phyloP scores from a whole-genome alignment of 2,113 vertebrate species.

The Ia io region DNA sequence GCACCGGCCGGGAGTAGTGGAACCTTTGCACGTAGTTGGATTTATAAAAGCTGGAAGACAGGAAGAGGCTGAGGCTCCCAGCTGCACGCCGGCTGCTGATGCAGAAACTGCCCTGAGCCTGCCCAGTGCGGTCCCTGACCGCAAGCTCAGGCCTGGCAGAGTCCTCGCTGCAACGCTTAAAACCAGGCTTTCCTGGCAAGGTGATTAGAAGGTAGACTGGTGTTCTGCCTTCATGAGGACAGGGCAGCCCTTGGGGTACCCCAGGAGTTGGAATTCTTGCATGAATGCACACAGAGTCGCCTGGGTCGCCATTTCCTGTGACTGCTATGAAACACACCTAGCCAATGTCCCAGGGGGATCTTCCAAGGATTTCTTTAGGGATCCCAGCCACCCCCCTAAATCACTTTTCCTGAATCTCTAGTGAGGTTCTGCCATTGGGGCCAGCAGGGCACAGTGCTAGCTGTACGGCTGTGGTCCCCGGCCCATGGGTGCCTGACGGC shows the following conservation, averaged over 20 bases:
- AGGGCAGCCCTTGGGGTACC: accelerated
- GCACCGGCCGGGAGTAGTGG: conserved; percentile 95
- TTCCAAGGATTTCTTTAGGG: background rate
- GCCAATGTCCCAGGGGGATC: background rate
- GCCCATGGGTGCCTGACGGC: background rate
- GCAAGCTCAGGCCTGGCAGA: background rate
- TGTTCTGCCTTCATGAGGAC: background rate
- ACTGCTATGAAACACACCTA: background rate
- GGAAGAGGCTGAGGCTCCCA: background rate
- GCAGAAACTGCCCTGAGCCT: background rate
- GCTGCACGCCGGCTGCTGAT: background rate
- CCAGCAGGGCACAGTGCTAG: background rate
- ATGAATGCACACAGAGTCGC: background rate
- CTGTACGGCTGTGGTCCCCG: too few species aligned
- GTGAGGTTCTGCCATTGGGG: background rate
- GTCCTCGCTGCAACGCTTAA: background rate
- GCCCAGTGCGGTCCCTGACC: background rate
- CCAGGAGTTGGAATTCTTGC: background rate
- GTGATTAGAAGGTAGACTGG: background rate
- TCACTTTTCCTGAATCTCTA: background rate
- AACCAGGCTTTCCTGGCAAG: background rate
- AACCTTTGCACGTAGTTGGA: conserved; percentile 97
- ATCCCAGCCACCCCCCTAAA: too few species aligned
- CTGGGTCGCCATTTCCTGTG: background rate
- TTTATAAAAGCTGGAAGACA: conserved; percentile 94